A percentile compares a stretch with the other conserved stretches of the same genome.
Conservation (phyloP, 2,113 vertebrate genomes). For the Malurus cyaneus region DNA sequence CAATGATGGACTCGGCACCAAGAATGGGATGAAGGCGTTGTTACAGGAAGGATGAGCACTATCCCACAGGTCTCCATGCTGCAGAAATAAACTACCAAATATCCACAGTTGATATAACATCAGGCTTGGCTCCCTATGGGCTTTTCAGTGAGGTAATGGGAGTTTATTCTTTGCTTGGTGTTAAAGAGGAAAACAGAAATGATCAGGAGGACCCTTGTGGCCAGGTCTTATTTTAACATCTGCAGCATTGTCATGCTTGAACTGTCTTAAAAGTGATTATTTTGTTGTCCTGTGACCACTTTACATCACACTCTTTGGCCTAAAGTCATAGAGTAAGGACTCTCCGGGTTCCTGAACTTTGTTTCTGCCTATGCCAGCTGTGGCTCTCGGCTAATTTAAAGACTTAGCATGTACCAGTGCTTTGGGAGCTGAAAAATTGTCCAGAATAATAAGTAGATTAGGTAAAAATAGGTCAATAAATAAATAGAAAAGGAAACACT, state of each 20-base stretch:
- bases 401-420: background rate
- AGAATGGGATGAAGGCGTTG: background rate
- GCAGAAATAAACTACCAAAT: background rate
- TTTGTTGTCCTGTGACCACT: background rate
- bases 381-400: background rate
- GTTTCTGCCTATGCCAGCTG: background rate
- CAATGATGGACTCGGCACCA: background rate
- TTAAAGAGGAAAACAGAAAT: slow-evolving; percentile 20
- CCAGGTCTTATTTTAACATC: slow-evolving; percentile 25
- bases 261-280: slow-evolving; percentile 3
- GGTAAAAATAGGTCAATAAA: slow-evolving; percentile 16
- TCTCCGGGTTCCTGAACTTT: background rate
- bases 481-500: background rate
- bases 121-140: background rate
- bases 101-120: background rate
- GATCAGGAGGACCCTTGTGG: background rate
- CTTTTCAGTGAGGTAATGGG: background rate
- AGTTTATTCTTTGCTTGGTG: slow-evolving; percentile 17
- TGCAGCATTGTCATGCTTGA: slow-evolving; percentile 17
- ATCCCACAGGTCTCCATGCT: background rate
- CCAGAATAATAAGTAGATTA: background rate
- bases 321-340: background rate
- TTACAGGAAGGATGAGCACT: background rate
- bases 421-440: background rate
- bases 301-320: background rate